Conservation (phyloP, 2,888 invertebrate genomes). For the Xylota sylvarum region DNA sequence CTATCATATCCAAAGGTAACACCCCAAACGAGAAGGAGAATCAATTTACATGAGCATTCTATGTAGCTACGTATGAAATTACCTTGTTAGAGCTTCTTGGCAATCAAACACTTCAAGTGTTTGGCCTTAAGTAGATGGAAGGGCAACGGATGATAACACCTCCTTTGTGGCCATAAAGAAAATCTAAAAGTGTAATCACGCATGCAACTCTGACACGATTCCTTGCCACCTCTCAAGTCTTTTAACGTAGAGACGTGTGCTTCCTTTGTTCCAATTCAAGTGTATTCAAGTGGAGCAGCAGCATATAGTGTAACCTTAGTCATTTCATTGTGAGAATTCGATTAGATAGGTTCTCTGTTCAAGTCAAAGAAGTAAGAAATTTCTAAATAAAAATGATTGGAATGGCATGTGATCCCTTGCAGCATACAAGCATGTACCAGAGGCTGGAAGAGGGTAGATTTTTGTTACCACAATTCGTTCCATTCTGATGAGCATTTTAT, state of each 20-base stretch:
- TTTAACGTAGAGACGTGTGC: slow-evolving; percentile 19
- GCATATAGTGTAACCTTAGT: not conserved
- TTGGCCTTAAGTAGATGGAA: slow-evolving; percentile 25
- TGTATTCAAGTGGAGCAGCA: slow-evolving; percentile 10
- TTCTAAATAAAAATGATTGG: slow-evolving; percentile 81
- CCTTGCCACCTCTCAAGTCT: slow-evolving; percentile 22
- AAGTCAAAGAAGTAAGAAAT: slow-evolving; percentile 7
- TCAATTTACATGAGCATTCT: slow-evolving; percentile 56
- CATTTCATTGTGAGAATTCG: slow-evolving; percentile 60
- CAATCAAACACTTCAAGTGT: slow-evolving; percentile 53
- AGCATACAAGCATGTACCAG: slow-evolving; percentile 89
- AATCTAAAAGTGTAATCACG: slow-evolving; percentile 74
- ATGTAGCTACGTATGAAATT: slow-evolving; percentile 3
- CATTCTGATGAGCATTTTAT: not conserved
- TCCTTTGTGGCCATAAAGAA: slow-evolving; percentile 71
- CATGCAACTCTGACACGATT: slow-evolving; percentile 74
- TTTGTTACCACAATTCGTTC: not conserved
- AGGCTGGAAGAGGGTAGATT: slow-evolving; percentile 86
- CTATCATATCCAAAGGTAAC: slow-evolving; percentile 31
- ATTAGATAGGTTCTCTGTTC: slow-evolving; percentile 57
- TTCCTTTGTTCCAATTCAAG: slow-evolving; percentile 16
- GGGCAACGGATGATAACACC: slow-evolving; percentile 40
- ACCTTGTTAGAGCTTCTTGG: slow-evolving; percentile 50
- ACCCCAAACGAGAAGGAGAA: slow-evolving; percentile 21
- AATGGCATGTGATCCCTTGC: slow-evolving; percentile 85